A percentile compares a stretch with the other conserved stretches of the same genome.
Evolutionary conservation across 1,140 invertebrate species (phyloP).

Genomic region (Apis florea): DNA sequence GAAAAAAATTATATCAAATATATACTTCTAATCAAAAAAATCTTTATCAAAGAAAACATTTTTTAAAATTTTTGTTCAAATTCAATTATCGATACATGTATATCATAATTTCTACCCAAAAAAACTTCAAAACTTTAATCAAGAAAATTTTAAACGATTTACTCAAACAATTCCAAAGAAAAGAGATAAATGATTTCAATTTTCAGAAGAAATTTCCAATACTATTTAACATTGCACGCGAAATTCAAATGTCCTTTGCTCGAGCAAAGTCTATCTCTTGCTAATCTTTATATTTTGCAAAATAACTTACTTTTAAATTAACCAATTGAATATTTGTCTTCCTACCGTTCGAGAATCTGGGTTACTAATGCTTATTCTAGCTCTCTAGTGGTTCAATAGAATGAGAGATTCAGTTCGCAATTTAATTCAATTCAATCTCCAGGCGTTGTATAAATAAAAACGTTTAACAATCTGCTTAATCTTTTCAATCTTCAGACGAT

Average conservation of each 20-base stretch:
- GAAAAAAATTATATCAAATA: no score
- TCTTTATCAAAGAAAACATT: not conserved
- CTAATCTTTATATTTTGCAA: slow-evolving; percentile 1
- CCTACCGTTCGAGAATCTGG: not conserved
- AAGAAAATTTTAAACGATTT: not conserved
- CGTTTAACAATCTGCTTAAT: not conserved
- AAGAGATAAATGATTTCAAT: not conserved
- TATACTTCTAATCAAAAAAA: no score
- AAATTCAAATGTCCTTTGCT: slow-evolving; percentile 1
- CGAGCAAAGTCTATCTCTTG: not conserved
- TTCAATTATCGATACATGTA: no score
- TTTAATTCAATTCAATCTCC: slow-evolving; percentile 1
- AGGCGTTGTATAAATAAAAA: not conserved
- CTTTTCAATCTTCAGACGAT: not conserved
- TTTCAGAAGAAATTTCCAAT: not conserved
- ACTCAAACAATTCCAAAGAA: not conserved
- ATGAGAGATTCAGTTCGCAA: not conserved
- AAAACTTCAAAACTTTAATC: not conserved
- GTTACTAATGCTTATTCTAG: not conserved
- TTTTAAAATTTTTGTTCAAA: no score
- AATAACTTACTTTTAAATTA: not conserved
- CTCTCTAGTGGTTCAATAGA: not conserved
- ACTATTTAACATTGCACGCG: not conserved
- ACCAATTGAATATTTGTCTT: not conserved
- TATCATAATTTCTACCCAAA: not conserved